phyloP scores from a whole-genome alignment of 2,888 invertebrate species.

The Euproctis similis region DNA sequence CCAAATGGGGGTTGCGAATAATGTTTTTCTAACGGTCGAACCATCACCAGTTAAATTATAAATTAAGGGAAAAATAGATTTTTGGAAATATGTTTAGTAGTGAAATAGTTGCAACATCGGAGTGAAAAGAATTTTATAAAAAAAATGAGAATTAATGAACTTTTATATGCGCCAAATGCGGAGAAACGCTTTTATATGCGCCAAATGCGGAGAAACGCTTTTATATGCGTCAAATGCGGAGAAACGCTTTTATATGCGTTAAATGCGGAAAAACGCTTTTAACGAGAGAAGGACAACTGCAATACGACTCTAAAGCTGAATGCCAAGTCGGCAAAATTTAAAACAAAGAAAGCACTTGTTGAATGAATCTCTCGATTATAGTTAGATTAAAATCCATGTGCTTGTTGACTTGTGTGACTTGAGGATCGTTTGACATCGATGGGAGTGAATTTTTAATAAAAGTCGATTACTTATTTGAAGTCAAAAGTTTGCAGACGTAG shows the following conservation, averaged over 20 bases:
- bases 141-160: constrained; percentile 14
- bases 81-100: constrained; percentile 74
- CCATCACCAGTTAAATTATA: constrained; percentile 44
- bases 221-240: constrained; percentile 24
- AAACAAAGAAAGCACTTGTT: constrained; percentile 8
- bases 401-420: constrained; percentile 14
- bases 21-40: constrained; percentile 39
- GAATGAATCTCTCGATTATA: constrained; percentile 7
- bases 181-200: constrained; percentile 24
- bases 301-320: constrained; percentile 18
- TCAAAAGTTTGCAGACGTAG: constrained; percentile 10
- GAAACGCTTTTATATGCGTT: constrained; percentile 24
- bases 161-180: constrained; percentile 25
- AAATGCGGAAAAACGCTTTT: constrained; percentile 17
- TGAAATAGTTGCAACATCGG: constrained; percentile 32
- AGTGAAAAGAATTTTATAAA: constrained; percentile 29
- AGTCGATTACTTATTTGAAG: constrained; percentile 3
- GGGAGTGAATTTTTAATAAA: not conserved
- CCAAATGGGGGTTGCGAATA: constrained; percentile 56
- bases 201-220: constrained; percentile 19
- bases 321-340: constrained; percentile 11
- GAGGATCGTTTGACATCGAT: constrained; percentile 8
- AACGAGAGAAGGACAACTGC: constrained; percentile 14
- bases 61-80: constrained; percentile 65
- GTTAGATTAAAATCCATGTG: constrained; percentile 13